A percentile compares a stretch with the other conserved stretches of the same genome.
These are phyloP conservation scores for Drosophila fuyamai DNA, from an alignment of 1,140 invertebrate species.

Conservation along the genomic window DNA sequence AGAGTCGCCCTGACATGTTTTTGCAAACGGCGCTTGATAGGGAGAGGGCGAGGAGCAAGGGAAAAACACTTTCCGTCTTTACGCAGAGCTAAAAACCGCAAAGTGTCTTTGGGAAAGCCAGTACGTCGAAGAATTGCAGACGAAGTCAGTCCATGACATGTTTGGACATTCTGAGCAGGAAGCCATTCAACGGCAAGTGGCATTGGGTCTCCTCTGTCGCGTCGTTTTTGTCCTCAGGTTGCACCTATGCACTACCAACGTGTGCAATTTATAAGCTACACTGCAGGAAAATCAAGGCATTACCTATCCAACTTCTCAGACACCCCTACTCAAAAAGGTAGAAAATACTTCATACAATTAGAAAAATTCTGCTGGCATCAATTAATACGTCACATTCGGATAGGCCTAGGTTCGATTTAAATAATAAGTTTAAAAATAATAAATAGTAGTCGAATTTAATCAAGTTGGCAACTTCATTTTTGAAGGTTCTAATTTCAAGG, in stretches of 20 bases:
- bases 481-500: no score
- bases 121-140: constrained; percentile 20
- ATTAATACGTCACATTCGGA: no score
- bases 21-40: constrained; percentile 23
- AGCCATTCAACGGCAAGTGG: constrained; percentile 63
- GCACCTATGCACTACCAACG: constrained; percentile 37
- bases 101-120: constrained; percentile 65
- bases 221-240: constrained; percentile 43
- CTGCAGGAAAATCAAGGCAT: neutral
- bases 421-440: no score
- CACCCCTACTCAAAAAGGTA: no score
- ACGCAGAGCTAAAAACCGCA: constrained; percentile 50
- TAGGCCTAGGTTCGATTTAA: no score
- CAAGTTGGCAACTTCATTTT: no score
- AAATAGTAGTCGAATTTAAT: no score
- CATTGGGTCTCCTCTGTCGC: constrained; percentile 51
- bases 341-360: no score
- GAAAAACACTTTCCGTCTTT: constrained; percentile 79
- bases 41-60: constrained; percentile 12
- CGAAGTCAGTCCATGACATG: constrained; percentile 60
- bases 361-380: no score
- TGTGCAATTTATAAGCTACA: constrained; percentile 43
- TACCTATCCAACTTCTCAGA: no score
- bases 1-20: constrained; percentile 75
- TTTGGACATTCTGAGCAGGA: constrained; percentile 77